phyloP scores from a whole-genome alignment of 1,140 invertebrate genomes.

The Doryteuthis pealeii region DNA sequence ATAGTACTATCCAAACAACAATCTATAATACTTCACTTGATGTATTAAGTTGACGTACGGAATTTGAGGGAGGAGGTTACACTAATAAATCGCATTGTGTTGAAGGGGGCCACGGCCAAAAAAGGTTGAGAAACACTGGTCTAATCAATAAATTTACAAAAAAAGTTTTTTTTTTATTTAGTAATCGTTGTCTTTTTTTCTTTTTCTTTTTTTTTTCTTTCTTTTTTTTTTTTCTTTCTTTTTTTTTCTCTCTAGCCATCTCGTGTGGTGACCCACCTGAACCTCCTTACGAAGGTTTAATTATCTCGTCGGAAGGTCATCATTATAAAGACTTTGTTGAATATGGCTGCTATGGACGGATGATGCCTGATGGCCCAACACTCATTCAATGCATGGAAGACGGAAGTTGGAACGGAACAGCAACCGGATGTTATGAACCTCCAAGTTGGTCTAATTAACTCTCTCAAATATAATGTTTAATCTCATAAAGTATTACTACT shows the following conservation, averaged over 20 bases:
- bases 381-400: slow-evolving; percentile 30
- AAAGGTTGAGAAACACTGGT: too few species aligned
- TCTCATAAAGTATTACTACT: too few species aligned
- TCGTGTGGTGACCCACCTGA: slow-evolving; percentile 82
- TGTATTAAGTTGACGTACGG: too few species aligned
- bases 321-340: slow-evolving; percentile 58
- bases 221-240: background rate
- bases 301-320: slow-evolving; percentile 37
- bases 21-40: too few species aligned
- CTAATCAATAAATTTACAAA: too few species aligned
- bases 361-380: slow-evolving; percentile 42
- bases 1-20: too few species aligned
- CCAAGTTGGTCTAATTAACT: slow-evolving; percentile 8
- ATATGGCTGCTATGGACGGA: slow-evolving; percentile 63
- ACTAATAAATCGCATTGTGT: too few species aligned
- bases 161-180: too few species aligned
- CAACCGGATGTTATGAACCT: slow-evolving; percentile 19
- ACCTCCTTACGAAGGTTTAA: background rate
- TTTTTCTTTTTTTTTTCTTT: too few species aligned
- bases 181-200: too few species aligned
- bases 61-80: too few species aligned
- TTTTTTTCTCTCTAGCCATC: slow-evolving; percentile 69
- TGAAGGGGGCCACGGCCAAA: too few species aligned
- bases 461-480: slow-evolving; percentile 24
- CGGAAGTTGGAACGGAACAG: slow-evolving; percentile 32